Base-by-base conservation (phyloP, 1,140 invertebrate genomes). In the Apis florea region DNA sequence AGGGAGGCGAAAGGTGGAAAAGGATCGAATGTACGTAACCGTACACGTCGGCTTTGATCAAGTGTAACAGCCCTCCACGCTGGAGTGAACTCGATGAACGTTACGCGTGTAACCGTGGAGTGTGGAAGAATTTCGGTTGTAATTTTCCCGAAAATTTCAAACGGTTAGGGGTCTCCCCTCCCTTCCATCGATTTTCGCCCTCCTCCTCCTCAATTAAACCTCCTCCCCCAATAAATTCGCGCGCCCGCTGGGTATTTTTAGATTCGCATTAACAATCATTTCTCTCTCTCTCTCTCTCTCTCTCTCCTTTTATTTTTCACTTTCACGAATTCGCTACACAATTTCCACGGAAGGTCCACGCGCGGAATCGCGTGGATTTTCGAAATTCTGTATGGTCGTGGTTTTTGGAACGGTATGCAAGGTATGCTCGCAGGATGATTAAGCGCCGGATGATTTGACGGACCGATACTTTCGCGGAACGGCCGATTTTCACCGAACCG, bases 1-100 rank as follows among this genome's bases (percentile, higher is more conserved):
- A n/a, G 82, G 72, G 72, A 80, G 80, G 49, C 63, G 67, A 64
- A 53, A 68, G 68, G 61, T 2, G 56, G 68, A 56, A 40, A 79
- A 53, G 84, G 85, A 86, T 87, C 83, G 88, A 83, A 88, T 79
- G 84, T 83, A 76, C 86, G 85, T 88, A 89, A 86, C 88, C 82
- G 71, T 89, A 89, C 85, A 85, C 83, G 86, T 70, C 68, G 85
- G 87, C 87, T 88, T 88, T 88, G 87, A 88, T 88, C 87, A 88
- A 85, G 83, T 85, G 86, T 88, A 88, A 87, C 87, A 81, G 83
- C 83, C 79, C 83, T 83, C 67, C 75, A 79, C 79, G 76, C 86
- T 82, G 83, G 86, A 84, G 77, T 82, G 86, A 87, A 87, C 85
- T 84, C 86, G 85, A 87, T 87, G 86, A 87, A 87, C 86, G 85